Evolutionary conservation across 2,888 invertebrate species (phyloP), one percentile per base, ranked within the genome.

Genomic region (Polydrusus cervinus): DNA sequence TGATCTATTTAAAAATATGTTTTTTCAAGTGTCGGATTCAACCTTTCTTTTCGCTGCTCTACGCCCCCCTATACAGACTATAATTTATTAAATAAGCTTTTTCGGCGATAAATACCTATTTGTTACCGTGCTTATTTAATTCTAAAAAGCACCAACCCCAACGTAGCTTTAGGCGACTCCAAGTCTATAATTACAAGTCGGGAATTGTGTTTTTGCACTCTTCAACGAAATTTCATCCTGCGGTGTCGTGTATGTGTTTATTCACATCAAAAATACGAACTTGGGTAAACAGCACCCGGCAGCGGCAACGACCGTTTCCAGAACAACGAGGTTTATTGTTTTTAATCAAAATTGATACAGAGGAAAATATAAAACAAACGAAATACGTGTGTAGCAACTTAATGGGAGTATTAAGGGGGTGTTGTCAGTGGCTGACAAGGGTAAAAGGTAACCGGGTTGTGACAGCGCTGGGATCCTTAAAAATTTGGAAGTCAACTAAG

Each of bases 261-360:
- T 51, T 16, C 30, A 49, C 49, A 65, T 47, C 45, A 20, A 49
- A 65, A 51, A 13, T 47, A 49, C 47, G 30, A 64, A 49, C 51
- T 51, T 49, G 38, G 49, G 65, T 65, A 65, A 65, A 65, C 38
- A 49, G 47, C 30, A 9, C 25, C 25, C 25, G 25, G 25, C 25
- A 25, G 34, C 38, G 38, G 38, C 14, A 65, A 38, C 57, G 57
- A 38, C 16, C 57, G 38, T 60, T 49, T 51, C 49, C 38, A 38
- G 47, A 47, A 65, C 49, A 65, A 38, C 65, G 49, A 51, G 49
- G 49, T 49, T 65, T 60, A 65, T 49, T 65, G 65, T 65, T 65
- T 65, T 65, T 65, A 47, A 65, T 65, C 47, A 65, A 65, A 65
- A 65, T 65, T 65, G 65, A 65, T 65, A 65, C 49, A 72, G 14